Evolutionary conservation across 2,113 vertebrate genomes (phyloP).

Genomic region (Zootoca vivipara): DNA sequence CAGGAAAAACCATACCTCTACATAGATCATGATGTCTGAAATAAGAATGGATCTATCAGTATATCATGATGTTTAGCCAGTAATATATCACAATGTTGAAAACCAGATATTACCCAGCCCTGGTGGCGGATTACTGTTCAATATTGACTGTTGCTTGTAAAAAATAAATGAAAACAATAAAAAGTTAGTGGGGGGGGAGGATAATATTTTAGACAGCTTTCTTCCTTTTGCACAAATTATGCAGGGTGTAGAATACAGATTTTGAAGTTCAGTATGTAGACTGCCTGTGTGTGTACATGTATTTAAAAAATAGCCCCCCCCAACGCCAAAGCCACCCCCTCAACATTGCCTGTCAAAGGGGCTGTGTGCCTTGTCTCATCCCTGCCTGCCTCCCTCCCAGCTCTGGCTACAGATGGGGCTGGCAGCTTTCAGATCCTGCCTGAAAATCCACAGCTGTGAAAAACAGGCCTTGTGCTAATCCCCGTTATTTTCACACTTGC

Average conservation of each 20-base stretch:
- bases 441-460: conserved; percentile 33
- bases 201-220: background rate
- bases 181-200: no score
- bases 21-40: no score
- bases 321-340: background rate
- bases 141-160: no score
- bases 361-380: no score
- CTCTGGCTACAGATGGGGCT: background rate
- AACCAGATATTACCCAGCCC: no score
- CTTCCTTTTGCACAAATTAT: background rate
- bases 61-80: no score
- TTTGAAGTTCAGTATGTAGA: background rate
- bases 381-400: background rate
- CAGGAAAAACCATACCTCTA: no score
- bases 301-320: background rate
- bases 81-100: no score
- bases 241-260: background rate
- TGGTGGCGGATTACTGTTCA: no score
- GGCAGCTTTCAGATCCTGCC: background rate
- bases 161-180: no score
- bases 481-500: conserved; percentile 20
- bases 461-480: conserved; percentile 31
- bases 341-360: background rate
- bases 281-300: background rate
- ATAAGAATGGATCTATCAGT: no score